Evolutionary conservation across 1,140 invertebrate genomes (phyloP), one percentile per base, ranked within the genome.

Genomic region (Proales similis): DNA sequence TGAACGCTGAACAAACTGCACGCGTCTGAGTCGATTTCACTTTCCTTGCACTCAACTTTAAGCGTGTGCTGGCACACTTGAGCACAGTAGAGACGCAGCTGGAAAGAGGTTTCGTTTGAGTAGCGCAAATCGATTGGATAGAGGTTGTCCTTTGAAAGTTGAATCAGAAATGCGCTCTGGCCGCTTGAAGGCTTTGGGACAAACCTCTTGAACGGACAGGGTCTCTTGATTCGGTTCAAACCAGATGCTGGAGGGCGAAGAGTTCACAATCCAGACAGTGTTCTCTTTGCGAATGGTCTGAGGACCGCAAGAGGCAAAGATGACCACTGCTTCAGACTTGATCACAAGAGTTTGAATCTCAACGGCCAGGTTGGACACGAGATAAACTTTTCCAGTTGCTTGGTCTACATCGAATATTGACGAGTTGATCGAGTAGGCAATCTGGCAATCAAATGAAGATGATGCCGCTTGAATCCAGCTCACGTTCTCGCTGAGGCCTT

Each of bases 401-500:
- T 29, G 14, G 22, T 57, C 36, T 42, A 42, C 51, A 42, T 14
- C 11, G 20, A 57, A 57, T 20, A 42, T 26, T 11, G 2, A 26
- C 17, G 51, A 57, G 22, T 24, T n/a, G 7, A 57, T 42, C 11
- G 7, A 32, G 27, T 57, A 57, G 6, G 12, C 29, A 14, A 57
- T 57, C 12, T 29, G 20, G 22, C 45, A 9, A 19, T 24, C n/a
- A 26, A 24, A 42, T 57, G 36, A 24, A 57, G n/a, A n/a, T n/a
- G n/a, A n/a, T n/a, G n/a, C 36, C 7, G 51, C 51, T 42, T 14
- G 29, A 19, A 57, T 57, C 20, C 20, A 57, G 3, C 36, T 42
- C 20, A 42, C 51, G 30, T 57, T 57, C 20, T 27, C 9, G 1
- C 3, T 30, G n/a, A 57, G 26, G 30, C 48, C 48, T 53, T 49